A percentile compares a stretch with the other conserved stretches of the same genome.
These are phyloP conservation scores for Leptoclinus maculatus DNA, from an alignment of 2,797 vertebrate genomes.

Conservation along the genomic window DNA sequence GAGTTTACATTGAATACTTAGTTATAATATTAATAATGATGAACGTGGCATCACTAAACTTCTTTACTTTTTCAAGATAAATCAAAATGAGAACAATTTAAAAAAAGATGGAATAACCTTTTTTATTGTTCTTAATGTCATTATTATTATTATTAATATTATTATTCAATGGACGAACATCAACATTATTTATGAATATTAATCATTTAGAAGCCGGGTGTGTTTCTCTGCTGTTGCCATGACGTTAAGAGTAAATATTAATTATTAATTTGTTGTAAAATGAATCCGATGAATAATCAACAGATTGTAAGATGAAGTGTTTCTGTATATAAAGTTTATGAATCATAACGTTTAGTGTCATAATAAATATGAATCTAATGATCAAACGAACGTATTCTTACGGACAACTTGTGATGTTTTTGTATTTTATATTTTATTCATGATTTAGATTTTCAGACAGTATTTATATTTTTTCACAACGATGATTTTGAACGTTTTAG, in stretches of 20 bases:
- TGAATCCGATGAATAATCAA: not conserved
- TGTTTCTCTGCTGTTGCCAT: not conserved
- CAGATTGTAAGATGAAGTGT: not conserved
- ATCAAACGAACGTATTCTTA: not conserved
- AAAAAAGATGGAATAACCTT: not conserved
- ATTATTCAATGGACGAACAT: too few relatives aligned
- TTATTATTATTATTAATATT: not conserved
- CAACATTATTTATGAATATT: not conserved
- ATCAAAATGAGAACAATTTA: too few relatives aligned
- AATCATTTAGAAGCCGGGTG: not conserved
- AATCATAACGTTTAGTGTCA: not conserved
- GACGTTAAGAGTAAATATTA: not conserved
- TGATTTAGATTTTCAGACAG: slow-evolving; percentile 9
- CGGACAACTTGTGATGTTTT: not conserved
- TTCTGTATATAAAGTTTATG: not conserved
- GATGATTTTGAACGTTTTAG: not conserved
- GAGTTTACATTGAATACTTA: not conserved
- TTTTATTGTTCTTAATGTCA: not conserved
- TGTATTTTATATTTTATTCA: not conserved
- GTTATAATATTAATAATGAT: not conserved
- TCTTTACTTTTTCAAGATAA: too few relatives aligned
- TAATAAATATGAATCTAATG: not conserved
- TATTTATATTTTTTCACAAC: slow-evolving; percentile 33
- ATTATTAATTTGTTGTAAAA: not conserved
- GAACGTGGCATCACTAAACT: not conserved